Base-by-base conservation (phyloP, 2,888 invertebrate species). In the Clanis bilineata region DNA sequence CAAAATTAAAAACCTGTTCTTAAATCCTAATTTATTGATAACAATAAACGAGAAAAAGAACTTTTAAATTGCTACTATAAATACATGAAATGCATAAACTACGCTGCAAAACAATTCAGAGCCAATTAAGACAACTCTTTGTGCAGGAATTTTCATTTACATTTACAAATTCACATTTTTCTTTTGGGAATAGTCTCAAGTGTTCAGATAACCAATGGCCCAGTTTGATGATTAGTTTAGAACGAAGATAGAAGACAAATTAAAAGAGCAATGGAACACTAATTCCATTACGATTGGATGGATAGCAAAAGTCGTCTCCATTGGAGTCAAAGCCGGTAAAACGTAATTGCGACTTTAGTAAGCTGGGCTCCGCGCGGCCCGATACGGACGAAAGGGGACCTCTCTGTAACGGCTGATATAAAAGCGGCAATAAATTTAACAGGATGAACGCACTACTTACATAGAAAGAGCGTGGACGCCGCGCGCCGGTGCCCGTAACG, bases 381-480 rank as follows among this genome's bases (percentile, higher is more conserved):
- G 90, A 90, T 90, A 89, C 88, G 87, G 85, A 84, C 88, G 86
- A 85, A 88, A 90, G 88, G 90, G 90, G 88, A 85, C 86, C 85
- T 85, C 86, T 83, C 88, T 82, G 88, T 89, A 89, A 88, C 88
- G 90, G 88, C 86, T 88, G 90, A 91, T 91, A 91, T 91, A 91
- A 90, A 90, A 90, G 90, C 89, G 86, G 87, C 90, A 89, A 91
- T 92, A 92, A 92, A 92, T 92, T 92, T 88, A 88, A 88, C 89
- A 89, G 91, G 90, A 92, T 92, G 89, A 90, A 91, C 91, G 88
- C 90, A 90, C 90, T 90, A 90, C 89, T 90, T 91, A 90, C 87
- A 88, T 80, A 84, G 86, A 84, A 83, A 82, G 86, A 83, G 86
- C 85, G 83, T 82, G 85, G 82, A 82, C 81, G 83, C 74, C 65